A percentile compares a stretch with the other conserved stretches of the same genome.
These are phyloP conservation scores for Brenthis ino DNA, from an alignment of 2,888 invertebrate species.

Conservation along the genomic window DNA sequence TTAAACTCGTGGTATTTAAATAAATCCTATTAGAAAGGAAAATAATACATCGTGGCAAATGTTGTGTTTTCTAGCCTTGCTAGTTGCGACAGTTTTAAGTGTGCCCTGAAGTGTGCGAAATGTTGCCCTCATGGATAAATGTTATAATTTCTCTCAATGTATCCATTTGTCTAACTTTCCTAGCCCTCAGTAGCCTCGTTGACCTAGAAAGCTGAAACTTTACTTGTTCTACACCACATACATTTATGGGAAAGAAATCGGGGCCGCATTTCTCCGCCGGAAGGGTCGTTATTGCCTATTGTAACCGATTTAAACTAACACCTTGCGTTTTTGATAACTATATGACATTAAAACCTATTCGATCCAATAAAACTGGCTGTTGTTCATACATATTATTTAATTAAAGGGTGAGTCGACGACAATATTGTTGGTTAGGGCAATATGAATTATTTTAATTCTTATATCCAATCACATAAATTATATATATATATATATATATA, in stretches of 20 bases:
- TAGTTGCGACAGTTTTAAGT: constrained; percentile 7
- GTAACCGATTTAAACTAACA: constrained; percentile 35
- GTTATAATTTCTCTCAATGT: constrained; percentile 37
- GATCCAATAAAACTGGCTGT: not conserved
- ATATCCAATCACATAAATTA: too few relatives aligned
- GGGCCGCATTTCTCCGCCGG: constrained; percentile 46
- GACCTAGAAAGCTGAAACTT: constrained; percentile 47
- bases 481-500: too few relatives aligned
- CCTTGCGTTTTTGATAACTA: constrained; percentile 1
- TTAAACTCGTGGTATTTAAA: not conserved
- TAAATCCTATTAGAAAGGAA: constrained; percentile 7
- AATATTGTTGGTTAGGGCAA: too few relatives aligned
- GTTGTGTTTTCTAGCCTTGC: constrained; percentile 5
- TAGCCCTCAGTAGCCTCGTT: constrained; percentile 41
- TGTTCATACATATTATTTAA: too few relatives aligned
- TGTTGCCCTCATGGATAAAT: constrained; percentile 20
- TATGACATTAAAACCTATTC: not conserved
- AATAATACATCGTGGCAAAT: constrained; percentile 14
- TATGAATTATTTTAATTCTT: too few relatives aligned
- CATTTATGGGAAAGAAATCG: constrained; percentile 50
- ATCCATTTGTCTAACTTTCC: constrained; percentile 39
- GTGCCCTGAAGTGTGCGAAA: constrained; percentile 15
- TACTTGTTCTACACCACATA: constrained; percentile 43
- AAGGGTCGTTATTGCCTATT: constrained; percentile 45
- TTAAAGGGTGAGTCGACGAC: too few relatives aligned